Conservation (phyloP, 2,113 vertebrate genomes). For the Scophthalmus maximus region DNA sequence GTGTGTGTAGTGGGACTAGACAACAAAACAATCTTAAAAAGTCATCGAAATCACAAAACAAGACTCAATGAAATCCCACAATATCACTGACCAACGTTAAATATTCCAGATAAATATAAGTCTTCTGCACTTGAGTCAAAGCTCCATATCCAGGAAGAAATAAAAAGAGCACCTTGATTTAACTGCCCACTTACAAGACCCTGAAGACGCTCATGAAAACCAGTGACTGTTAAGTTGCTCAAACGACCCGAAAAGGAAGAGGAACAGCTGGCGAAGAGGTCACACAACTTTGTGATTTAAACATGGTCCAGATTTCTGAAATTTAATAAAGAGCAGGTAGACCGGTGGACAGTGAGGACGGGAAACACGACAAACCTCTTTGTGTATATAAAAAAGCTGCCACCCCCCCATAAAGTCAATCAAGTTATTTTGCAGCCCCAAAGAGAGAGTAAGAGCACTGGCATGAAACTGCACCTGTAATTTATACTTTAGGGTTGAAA, state of each 20-base stretch:
- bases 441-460: neutral
- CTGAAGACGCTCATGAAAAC: neutral
- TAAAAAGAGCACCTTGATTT: neutral
- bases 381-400: too few species aligned
- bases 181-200: constrained; percentile 6
- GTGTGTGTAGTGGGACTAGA: neutral
- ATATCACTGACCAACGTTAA: neutral
- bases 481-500: too few species aligned
- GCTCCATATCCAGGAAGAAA: neutral
- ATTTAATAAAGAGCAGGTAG: neutral
- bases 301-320: neutral
- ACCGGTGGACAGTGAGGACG: too few species aligned
- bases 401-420: neutral
- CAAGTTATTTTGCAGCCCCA: neutral
- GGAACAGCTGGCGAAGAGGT: neutral
- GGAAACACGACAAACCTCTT: too few species aligned
- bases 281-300: neutral
- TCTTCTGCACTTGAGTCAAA: neutral
- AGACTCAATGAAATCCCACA: neutral
- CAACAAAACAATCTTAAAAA: constrained; percentile 1
- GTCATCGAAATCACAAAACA: neutral
- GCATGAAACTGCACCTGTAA: too few species aligned
- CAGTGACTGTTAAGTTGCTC: neutral
- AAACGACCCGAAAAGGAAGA: neutral
- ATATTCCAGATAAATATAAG: neutral